These are phyloP conservation scores for Microplitis manilae DNA, from an alignment of 2,888 invertebrate species.

Conservation along the genomic window DNA sequence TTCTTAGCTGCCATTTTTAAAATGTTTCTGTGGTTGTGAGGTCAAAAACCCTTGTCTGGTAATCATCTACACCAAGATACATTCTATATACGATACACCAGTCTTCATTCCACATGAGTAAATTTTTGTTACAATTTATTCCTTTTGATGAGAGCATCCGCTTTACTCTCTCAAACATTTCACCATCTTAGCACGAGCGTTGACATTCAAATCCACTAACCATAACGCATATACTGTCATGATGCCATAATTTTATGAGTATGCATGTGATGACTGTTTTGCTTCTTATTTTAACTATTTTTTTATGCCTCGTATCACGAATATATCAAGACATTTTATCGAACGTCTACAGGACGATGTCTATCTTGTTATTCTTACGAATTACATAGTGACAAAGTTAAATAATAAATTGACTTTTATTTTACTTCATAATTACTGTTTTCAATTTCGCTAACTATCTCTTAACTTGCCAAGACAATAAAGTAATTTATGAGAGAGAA, in stretches of 20 bases:
- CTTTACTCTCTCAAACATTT: conserved; percentile 7
- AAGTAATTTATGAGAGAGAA: too few species aligned
- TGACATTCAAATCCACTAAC: conserved; percentile 27
- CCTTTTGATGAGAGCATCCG: conserved; percentile 12
- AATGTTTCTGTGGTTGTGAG: conserved; percentile 30
- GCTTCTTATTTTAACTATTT: too few species aligned
- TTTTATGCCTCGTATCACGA: too few species aligned
- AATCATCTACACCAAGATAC: conserved; percentile 23
- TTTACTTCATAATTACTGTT: too few species aligned
- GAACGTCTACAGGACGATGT: too few species aligned
- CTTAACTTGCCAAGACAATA: too few species aligned
- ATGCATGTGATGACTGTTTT: conserved; percentile 27
- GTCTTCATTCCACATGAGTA: conserved; percentile 14
- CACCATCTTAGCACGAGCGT: conserved; percentile 31
- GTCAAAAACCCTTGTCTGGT: conserved; percentile 23
- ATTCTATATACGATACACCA: neutral
- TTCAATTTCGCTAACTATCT: too few species aligned
- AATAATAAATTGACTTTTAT: too few species aligned
- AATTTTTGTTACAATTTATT: conserved; percentile 25
- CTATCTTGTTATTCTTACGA: too few species aligned
- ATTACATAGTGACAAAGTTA: too few species aligned
- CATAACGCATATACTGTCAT: conserved; percentile 34
- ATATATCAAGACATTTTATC: too few species aligned
- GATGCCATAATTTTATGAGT: conserved; percentile 4
- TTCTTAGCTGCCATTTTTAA: conserved; percentile 38